Percentiles rank a stretch among this genome's conserved stretches.
Evolutionary conservation across 2,797 vertebrate genomes (phyloP).

Genomic region (Sorex maritimensis): DNA sequence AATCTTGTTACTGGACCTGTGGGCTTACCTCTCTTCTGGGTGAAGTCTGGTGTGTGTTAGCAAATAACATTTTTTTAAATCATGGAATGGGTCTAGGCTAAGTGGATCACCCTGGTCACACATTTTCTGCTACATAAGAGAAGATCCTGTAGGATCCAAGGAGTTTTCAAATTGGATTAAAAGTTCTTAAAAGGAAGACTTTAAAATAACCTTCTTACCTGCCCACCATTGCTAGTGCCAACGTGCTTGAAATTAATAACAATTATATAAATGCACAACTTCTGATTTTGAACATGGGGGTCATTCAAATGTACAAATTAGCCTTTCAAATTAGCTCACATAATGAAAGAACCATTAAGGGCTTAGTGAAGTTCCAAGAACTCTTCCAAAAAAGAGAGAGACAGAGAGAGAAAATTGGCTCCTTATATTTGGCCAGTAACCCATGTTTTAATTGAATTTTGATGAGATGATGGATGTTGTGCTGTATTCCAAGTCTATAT

Average conservation of each 20-base stretch:
- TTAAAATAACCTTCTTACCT: conserved; percentile 79
- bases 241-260: conserved; percentile 84
- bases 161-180: conserved; percentile 49
- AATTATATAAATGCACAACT: conserved; percentile 78
- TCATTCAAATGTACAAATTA: conserved; percentile 87
- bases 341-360: conserved; percentile 91
- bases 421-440: conserved; percentile 88
- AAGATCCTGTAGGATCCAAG: conserved; percentile 33
- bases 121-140: background rate
- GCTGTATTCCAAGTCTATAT: conserved; percentile 91
- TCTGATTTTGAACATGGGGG: conserved; percentile 86
- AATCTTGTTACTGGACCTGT: conserved; percentile 90
- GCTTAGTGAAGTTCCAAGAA: conserved; percentile 88
- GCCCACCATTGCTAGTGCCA: conserved; percentile 46
- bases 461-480: conserved; percentile 91
- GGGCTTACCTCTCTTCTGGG: conserved; percentile 87
- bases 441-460: conserved; percentile 92
- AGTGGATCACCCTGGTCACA: conserved; percentile 60
- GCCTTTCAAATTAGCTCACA: conserved; percentile 88
- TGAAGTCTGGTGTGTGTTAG: conserved; percentile 84
- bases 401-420: conserved; percentile 48
- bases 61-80: conserved; percentile 82
- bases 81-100: conserved; percentile 43
- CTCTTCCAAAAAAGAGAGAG: conserved; percentile 73
- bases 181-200: background rate